Percentiles rank a stretch among this genome's conserved stretches.
These are phyloP conservation scores for Agrotis clavis DNA, from an alignment of 2,888 invertebrate species.

Conservation along the genomic window DNA sequence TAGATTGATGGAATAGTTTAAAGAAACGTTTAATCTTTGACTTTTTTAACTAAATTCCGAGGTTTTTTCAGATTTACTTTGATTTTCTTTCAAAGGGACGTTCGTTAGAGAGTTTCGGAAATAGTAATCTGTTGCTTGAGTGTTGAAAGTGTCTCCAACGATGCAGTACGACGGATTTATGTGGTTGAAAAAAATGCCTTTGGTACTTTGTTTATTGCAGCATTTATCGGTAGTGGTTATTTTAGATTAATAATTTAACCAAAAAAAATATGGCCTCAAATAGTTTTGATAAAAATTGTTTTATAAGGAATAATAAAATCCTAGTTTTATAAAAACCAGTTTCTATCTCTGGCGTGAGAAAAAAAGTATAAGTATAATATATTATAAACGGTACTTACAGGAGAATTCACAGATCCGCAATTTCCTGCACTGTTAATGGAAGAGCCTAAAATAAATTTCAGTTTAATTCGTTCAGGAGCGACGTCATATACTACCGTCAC, in stretches of 20 bases:
- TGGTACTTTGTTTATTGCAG: constrained; percentile 12
- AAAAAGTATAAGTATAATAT: background rate
- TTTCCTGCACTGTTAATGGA: constrained; percentile 42
- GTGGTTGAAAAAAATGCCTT: background rate
- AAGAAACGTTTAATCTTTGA: constrained; percentile 75
- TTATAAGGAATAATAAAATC: no score
- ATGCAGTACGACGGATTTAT: constrained; percentile 19
- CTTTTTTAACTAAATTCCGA: constrained; percentile 66
- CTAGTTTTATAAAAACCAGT: background rate
- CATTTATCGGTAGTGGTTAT: background rate
- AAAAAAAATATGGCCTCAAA: background rate
- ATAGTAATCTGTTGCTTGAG: constrained; percentile 44
- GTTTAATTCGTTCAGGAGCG: constrained; percentile 43
- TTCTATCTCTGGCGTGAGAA: background rate
- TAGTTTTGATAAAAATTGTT: background rate
- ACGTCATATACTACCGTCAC: constrained; percentile 10
- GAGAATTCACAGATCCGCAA: constrained; percentile 12
- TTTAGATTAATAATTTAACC: background rate
- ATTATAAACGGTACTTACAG: background rate
- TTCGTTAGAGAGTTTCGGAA: constrained; percentile 42
- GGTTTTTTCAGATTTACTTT: constrained; percentile 61
- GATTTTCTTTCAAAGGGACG: constrained; percentile 62
- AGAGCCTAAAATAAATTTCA: constrained; percentile 48
- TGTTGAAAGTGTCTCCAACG: constrained; percentile 26
- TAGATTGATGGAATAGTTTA: constrained; percentile 76